phyloP scores from a whole-genome alignment of 2,888 invertebrate species.

The Epirrhoe tristata region DNA sequence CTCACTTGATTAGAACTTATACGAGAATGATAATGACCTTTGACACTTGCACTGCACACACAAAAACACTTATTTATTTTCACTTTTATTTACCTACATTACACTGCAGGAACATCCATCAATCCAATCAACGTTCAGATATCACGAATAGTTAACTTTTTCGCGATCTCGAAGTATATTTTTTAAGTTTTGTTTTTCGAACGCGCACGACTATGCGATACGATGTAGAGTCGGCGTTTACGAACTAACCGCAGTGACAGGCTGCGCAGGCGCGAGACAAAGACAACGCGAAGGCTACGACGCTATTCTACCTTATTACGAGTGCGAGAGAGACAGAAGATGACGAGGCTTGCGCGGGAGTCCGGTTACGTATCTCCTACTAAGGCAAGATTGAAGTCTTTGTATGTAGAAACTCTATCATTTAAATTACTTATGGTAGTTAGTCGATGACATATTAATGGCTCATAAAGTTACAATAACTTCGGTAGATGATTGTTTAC shows the following conservation, averaged over 20 bases:
- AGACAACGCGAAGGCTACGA: constrained; percentile 75
- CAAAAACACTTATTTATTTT: constrained; percentile 17
- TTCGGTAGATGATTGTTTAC: neutral
- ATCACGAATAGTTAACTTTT: neutral
- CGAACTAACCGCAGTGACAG: constrained; percentile 69
- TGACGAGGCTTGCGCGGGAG: constrained; percentile 73
- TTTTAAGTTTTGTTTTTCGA: constrained; percentile 43
- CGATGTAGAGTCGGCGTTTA: constrained; percentile 71
- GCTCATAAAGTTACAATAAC: constrained; percentile 20
- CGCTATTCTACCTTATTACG: constrained; percentile 52
- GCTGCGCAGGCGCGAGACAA: constrained; percentile 71
- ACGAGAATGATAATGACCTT: constrained; percentile 70
- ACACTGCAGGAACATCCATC: constrained; percentile 31
- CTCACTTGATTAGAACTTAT: constrained; percentile 70
- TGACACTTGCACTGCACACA: constrained; percentile 64
- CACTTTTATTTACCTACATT: neutral
- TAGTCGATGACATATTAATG: constrained; percentile 46
- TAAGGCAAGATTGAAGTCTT: constrained; percentile 69
- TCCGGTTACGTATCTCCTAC: constrained; percentile 76
- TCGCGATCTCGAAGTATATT: constrained; percentile 38
- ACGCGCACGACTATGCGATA: constrained; percentile 67
- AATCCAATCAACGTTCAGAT: constrained; percentile 32
- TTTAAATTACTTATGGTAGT: constrained; percentile 54
- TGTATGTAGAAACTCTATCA: constrained; percentile 65
- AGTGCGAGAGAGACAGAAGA: constrained; percentile 67